Evolutionary conservation across 2,113 vertebrate species (phyloP).

Genomic region (Parus major): DNA sequence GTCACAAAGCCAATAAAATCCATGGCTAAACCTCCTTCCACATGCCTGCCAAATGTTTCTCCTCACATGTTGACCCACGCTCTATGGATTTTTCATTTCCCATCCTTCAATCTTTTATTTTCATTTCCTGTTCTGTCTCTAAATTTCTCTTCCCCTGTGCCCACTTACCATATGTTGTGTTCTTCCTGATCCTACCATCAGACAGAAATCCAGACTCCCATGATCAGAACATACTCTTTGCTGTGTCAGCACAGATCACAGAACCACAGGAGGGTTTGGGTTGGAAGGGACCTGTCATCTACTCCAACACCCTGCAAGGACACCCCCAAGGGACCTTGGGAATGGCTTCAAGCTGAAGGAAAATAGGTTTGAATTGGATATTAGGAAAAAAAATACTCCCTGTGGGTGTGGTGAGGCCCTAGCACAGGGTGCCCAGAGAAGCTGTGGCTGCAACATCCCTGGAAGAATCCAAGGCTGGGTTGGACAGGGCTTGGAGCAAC

Average conservation of each 20-base stretch:
- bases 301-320: neutral
- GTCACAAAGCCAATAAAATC: neutral
- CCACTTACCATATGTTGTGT: neutral
- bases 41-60: neutral
- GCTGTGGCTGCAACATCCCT: neutral
- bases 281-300: neutral
- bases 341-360: neutral
- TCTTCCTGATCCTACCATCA: neutral
- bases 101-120: neutral
- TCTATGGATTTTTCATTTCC: neutral
- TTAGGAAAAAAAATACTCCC: neutral
- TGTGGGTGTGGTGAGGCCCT: rapidly evolving
- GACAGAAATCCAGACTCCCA: neutral
- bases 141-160: neutral
- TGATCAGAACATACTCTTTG: neutral
- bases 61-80: neutral
- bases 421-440: neutral
- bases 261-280: neutral
- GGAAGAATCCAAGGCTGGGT: rapidly evolving
- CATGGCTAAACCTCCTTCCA: neutral
- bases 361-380: neutral
- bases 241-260: neutral
- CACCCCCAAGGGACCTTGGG: neutral
- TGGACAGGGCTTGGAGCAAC: rapidly evolving
- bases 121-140: neutral